Evolutionary conservation across 2,113 vertebrate genomes (phyloP).

Genomic region (Maccullochella peelii): DNA sequence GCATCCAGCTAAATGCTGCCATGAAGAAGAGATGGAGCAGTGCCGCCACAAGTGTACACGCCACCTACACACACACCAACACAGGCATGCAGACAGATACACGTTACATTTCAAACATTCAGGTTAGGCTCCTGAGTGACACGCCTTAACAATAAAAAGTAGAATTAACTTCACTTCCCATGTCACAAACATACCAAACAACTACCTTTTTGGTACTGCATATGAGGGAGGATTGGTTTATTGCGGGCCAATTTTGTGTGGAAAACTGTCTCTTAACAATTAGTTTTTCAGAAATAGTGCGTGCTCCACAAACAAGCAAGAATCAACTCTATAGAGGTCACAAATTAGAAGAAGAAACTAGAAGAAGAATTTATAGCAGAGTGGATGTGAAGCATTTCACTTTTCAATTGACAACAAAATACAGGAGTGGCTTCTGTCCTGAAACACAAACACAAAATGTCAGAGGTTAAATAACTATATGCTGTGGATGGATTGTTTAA

Average conservation of each 20-base stretch:
- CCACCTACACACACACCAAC: constrained; percentile 76
- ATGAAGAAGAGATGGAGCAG: constrained; percentile 89
- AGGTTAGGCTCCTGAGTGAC: neutral
- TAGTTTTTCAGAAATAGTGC: too few species aligned
- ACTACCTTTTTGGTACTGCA: too few species aligned
- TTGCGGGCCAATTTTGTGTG: neutral
- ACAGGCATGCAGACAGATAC: neutral
- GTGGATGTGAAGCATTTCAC: neutral
- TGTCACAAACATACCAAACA: neutral
- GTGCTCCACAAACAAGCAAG: neutral
- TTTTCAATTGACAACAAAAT: neutral
- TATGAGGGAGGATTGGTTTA: neutral
- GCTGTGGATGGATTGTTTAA: neutral
- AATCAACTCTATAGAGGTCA: neutral
- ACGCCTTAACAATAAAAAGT: neutral
- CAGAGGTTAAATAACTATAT: neutral
- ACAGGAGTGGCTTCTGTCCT: neutral
- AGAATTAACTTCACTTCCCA: neutral
- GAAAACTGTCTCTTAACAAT: neutral
- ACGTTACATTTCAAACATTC: neutral
- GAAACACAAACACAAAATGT: neutral
- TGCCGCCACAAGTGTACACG: constrained; percentile 85
- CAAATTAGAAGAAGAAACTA: neutral
- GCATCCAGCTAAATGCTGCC: constrained; percentile 88
- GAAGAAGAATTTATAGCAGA: neutral